phyloP scores from a whole-genome alignment of 1,140 invertebrate genomes.

The Plutomurus gul region DNA sequence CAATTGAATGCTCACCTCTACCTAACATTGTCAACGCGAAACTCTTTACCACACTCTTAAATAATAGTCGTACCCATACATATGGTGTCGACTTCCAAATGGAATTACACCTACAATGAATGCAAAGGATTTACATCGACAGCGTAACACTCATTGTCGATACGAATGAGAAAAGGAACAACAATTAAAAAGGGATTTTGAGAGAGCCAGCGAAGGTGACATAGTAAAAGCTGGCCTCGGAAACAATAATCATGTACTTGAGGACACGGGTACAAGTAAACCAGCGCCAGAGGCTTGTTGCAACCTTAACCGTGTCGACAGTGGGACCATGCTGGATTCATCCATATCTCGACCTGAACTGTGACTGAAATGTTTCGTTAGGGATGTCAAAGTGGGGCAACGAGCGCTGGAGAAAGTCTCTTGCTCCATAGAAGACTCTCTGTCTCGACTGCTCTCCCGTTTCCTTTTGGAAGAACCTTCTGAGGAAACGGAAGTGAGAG shows the following conservation, averaged over 20 bases:
- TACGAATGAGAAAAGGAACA: too few species aligned
- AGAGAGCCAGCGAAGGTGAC: not conserved
- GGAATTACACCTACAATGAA: too few species aligned
- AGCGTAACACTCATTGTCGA: not conserved
- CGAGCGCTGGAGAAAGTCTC: not conserved
- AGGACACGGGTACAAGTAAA: conserved; percentile 5
- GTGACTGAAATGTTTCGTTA: conserved; percentile 6
- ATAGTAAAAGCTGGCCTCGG: not conserved
- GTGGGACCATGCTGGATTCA: not conserved
- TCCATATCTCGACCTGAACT: not conserved
- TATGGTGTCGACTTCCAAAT: too few species aligned
- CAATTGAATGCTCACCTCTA: too few species aligned
- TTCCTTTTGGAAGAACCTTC: not conserved
- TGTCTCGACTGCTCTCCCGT: not conserved
- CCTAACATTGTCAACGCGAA: conserved; percentile 1
- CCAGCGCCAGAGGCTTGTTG: not conserved
- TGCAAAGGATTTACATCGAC: too few species aligned
- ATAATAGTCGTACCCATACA: not conserved
- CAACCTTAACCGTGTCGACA: not conserved
- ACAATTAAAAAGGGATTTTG: too few species aligned
- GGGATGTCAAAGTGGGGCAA: not conserved
- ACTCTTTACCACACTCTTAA: not conserved
- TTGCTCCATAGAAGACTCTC: not conserved
- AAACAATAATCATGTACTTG: conserved; percentile 17
- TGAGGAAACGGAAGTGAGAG: not conserved